Conservation (phyloP, 2,888 invertebrate genomes). For the Eumerus sabulonum region DNA sequence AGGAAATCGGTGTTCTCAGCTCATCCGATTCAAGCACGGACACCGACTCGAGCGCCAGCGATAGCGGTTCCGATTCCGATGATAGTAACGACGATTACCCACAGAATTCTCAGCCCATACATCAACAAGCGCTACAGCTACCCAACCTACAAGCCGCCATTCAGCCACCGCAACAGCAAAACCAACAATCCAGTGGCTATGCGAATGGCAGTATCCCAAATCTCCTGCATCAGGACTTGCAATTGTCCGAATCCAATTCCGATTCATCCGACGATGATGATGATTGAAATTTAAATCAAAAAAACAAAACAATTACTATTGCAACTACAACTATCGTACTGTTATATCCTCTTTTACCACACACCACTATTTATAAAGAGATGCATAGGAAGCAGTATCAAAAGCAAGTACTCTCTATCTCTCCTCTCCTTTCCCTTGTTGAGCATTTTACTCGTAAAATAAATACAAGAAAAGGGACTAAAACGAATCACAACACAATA, state of each 20-base stretch:
- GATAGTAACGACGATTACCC: conserved; percentile 75
- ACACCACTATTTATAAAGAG: conserved; percentile 62
- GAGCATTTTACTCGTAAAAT: conserved; percentile 24
- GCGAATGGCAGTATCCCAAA: conserved; percentile 74
- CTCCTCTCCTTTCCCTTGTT: conserved; percentile 12
- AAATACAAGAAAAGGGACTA: neutral
- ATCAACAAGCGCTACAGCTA: conserved; percentile 66
- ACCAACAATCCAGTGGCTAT: conserved; percentile 73
- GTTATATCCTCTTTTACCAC: conserved; percentile 46
- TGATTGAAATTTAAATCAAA: conserved; percentile 57
- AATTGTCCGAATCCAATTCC: conserved; percentile 91
- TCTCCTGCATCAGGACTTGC: conserved; percentile 89
- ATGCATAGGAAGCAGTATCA: conserved; percentile 57
- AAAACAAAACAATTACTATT: neutral
- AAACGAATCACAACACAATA: neutral
- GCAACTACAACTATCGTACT: conserved; percentile 33
- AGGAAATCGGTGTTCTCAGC: conserved; percentile 78
- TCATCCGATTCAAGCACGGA: conserved; percentile 78
- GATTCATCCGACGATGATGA: conserved; percentile 82
- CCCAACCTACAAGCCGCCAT: conserved; percentile 63
- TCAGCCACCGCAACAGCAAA: conserved; percentile 56
- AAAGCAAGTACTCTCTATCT: conserved; percentile 43
- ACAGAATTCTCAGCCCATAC: conserved; percentile 48
- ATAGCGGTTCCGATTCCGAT: conserved; percentile 78
- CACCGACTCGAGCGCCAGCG: conserved; percentile 78